Evolutionary conservation across 2,888 invertebrate genomes (phyloP).

Genomic region (Lingula anatina): DNA sequence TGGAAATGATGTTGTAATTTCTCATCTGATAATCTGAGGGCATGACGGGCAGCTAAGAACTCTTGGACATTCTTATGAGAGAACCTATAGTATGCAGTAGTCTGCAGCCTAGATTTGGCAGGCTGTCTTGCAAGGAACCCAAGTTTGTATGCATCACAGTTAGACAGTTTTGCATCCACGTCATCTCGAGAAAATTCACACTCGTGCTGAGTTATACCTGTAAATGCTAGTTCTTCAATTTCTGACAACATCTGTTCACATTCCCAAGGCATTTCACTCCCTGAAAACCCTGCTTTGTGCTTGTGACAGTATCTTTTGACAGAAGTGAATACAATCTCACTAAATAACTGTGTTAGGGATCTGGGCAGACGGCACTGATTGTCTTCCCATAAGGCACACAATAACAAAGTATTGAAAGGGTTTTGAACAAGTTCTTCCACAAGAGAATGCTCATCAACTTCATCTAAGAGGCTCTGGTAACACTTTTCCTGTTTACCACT

Average conservation of each 20-base stretch:
- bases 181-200: not conserved
- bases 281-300: not conserved
- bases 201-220: not conserved
- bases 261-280: not conserved
- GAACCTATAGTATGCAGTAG: not conserved
- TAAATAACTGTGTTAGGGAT: not conserved
- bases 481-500: not conserved
- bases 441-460: not conserved
- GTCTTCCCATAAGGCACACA: not conserved
- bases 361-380: not conserved
- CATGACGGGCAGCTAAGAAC: not conserved
- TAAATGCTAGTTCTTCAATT: not conserved
- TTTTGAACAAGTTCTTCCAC: not conserved
- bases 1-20: not conserved
- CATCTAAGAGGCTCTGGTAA: not conserved
- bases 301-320: not conserved
- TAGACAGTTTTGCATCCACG: not conserved
- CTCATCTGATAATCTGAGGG: not conserved
- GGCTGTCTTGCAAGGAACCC: not conserved
- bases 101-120: not conserved
- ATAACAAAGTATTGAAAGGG: not conserved
- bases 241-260: not conserved
- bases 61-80: not conserved
- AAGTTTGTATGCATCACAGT: not conserved
- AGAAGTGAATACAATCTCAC: not conserved